Evolutionary conservation across 2,113 vertebrate species (phyloP).

Genomic region (Bos indicus): DNA sequence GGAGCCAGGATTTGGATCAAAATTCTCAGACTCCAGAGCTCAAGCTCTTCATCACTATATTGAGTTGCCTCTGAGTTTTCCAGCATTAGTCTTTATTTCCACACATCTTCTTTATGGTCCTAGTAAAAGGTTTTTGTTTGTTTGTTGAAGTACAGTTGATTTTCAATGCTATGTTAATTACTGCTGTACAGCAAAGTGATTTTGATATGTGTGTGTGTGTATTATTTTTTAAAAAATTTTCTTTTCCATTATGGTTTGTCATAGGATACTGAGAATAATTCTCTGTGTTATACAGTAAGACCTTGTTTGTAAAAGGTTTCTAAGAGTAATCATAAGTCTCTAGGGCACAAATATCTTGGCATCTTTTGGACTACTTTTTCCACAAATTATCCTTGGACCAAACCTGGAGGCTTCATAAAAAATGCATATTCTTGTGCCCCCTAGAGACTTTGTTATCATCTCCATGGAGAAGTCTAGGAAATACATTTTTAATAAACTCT

Average conservation of each 20-base stretch:
- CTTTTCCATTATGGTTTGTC: background rate
- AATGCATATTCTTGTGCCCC: background rate
- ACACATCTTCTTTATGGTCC: background rate
- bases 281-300: background rate
- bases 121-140: background rate
- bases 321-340: background rate
- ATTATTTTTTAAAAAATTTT: background rate
- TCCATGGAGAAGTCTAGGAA: background rate
- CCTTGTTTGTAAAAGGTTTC: background rate
- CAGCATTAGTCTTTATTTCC: background rate
- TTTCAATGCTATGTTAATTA: background rate
- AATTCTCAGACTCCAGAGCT: background rate
- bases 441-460: background rate
- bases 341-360: background rate
- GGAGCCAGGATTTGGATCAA: background rate
- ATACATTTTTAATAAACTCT: background rate
- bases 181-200: background rate
- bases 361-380: background rate
- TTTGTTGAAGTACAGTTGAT: background rate
- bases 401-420: background rate
- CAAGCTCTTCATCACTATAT: background rate
- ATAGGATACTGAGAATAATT: background rate
- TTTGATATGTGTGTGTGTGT: background rate
- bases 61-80: background rate
- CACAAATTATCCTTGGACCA: background rate